Percentiles rank a stretch among this genome's conserved stretches.
Conservation (phyloP, 1,140 invertebrate species). For the Condylostylus longicornis region DNA sequence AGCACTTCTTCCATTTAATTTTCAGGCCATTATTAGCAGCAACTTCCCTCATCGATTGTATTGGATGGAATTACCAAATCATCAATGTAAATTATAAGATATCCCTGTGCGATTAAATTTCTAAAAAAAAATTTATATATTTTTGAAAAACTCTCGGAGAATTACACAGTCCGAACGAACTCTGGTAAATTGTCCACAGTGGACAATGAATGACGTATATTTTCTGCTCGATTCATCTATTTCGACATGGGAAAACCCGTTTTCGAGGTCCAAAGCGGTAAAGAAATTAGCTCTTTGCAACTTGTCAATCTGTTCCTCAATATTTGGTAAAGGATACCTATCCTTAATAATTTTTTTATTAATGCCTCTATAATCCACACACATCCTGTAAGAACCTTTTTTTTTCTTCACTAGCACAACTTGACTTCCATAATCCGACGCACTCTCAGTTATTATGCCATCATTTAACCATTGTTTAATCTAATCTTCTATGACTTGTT, state of each 20-base stretch:
- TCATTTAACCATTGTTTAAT: conserved; percentile 7
- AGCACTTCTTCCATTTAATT: conserved; percentile 28
- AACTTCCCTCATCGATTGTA: conserved; percentile 10
- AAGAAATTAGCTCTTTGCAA: conserved; percentile 7
- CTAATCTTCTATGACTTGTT: conserved; percentile 4
- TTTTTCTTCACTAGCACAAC: conserved; percentile 20
- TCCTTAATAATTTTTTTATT: conserved; percentile 15
- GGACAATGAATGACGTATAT: conserved; percentile 9
- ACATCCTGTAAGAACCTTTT: conserved; percentile 11
- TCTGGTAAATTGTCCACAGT: conserved; percentile 8
- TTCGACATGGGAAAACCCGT: conserved; percentile 8
- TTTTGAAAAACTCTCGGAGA: conserved; percentile 24
- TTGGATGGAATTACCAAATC: too few relatives aligned
- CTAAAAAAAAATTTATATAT: conserved; percentile 28
- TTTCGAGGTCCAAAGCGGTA: conserved; percentile 17
- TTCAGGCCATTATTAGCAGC: conserved; percentile 21
- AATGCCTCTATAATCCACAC: conserved; percentile 15
- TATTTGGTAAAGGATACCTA: conserved; percentile 15
- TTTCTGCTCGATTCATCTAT: conserved; percentile 8
- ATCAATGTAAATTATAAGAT: conserved; percentile 9
- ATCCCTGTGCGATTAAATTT: conserved; percentile 10
- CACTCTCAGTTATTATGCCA: conserved; percentile 6
- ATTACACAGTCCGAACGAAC: conserved; percentile 21
- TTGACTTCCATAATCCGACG: conserved; percentile 13
- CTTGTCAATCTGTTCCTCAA: conserved; percentile 10